Conservation (phyloP, 2,888 invertebrate genomes). For the Thelaira solivaga region DNA sequence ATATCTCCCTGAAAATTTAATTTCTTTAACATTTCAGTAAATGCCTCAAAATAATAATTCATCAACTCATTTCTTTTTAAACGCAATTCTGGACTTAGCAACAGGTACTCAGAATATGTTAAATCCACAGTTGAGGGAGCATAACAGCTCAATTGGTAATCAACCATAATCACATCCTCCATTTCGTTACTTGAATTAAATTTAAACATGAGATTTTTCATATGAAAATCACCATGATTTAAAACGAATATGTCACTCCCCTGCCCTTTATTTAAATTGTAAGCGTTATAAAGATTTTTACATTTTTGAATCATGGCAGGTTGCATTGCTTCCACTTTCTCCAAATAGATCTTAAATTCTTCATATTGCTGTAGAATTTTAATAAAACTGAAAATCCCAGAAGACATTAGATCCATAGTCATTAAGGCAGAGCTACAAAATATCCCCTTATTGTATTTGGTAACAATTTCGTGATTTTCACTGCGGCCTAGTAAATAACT, state of each 20-base stretch:
- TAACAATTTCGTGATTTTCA: constrained; percentile 22
- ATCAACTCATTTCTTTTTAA: constrained; percentile 64
- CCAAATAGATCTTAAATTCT: constrained; percentile 58
- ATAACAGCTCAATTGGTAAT: constrained; percentile 68
- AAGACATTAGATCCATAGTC: constrained; percentile 47
- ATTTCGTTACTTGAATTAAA: constrained; percentile 31
- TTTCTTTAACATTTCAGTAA: constrained; percentile 64
- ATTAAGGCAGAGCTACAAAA: constrained; percentile 2
- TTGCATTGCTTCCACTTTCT: constrained; percentile 64
- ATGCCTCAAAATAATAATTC: constrained; percentile 66
- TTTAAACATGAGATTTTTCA: constrained; percentile 70
- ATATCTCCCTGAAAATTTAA: constrained; percentile 65
- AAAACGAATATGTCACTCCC: constrained; percentile 64
- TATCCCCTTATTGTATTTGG: constrained; percentile 45
- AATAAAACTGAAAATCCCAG: constrained; percentile 64
- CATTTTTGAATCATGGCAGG: constrained; percentile 37
- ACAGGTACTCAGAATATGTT: constrained; percentile 66
- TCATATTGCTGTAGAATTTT: constrained; percentile 51
- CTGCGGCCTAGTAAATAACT: constrained; percentile 60
- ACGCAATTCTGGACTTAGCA: constrained; percentile 65
- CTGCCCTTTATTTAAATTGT: neutral
- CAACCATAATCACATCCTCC: constrained; percentile 63
- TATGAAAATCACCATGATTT: constrained; percentile 72
- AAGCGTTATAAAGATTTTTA: constrained; percentile 28
- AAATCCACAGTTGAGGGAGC: constrained; percentile 67